Base-by-base conservation (phyloP, 2,797 vertebrate genomes). In the Antrozous pallidus region DNA sequence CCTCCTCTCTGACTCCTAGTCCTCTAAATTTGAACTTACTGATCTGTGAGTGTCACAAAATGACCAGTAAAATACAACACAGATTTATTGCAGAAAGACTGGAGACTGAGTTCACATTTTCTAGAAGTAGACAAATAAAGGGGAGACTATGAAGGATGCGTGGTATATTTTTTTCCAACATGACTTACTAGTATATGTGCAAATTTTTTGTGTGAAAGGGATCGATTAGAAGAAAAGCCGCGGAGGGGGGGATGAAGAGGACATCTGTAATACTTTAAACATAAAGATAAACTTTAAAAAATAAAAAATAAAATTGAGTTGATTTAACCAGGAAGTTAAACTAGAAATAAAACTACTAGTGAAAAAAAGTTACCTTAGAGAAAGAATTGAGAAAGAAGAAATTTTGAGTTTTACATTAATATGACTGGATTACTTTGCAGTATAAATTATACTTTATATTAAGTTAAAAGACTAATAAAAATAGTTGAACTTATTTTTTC, bases 381-480 rank as follows among this genome's bases (percentile, higher is more conserved):
- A n/a, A 90, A 87, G 42, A 87, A 70, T 45, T 42, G 17, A 74
- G 61, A 81, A 91, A 75, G 51, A 51, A 88, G 85, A 82, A 45
- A 26, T 83, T 77, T 86, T 83, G 58, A 89, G 10, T 89, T 61
- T 28, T 63, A 22, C 26, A 36, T 54, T 92, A 38, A 67, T 90
- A 73, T 77, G 31, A 65, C 22, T 93, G 45, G 16, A 5, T 80
- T 83, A 51, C 58, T 74, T 73, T 88, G 38, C 38, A 54, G 65
- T 92, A n/a, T n/a, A 93, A 92, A 91, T 82, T 83, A 8, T 5
- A 38, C 16, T 84, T 91, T 67, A 63, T 80, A 88, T 81, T 90
- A 40, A 87, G 33, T 94, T 94, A 97, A 94, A 95, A 22, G 9
- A 84, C 28, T 81, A 85, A 78, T 83, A 90, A 7, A 31, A 88